Base-by-base conservation (phyloP, 2,113 vertebrate genomes). In the Neotoma lepida region DNA sequence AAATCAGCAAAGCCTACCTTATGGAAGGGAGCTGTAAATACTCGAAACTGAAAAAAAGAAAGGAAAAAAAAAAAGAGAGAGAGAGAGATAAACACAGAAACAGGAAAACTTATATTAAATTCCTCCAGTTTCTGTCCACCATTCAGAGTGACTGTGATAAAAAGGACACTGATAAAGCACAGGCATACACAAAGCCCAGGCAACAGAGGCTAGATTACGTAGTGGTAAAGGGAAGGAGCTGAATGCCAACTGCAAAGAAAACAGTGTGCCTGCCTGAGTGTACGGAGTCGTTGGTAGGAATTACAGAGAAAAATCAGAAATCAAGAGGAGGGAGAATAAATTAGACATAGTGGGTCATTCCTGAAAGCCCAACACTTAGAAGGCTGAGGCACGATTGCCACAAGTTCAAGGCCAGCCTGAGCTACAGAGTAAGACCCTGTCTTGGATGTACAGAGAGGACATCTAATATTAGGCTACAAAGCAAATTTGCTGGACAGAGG, bases 1-100 rank as follows among this genome's bases (percentile, higher is more conserved):
- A 99, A 99, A 98, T 99, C 99, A 96, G 99, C 99, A 8, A 99
- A 99, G 97, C 99, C 99, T 96, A 99, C 99, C 20, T 99, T 99
- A 98, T 99, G 99, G 98, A 99, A 99, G 22, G 99, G 99, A 86
- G 99, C 99, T 1, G 99, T 99, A 98, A 99, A 99, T 73, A 99
- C 99, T 33, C 99, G 99, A 93, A 99, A 99, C 99, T 99, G 98
- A 28, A 89, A 56, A 89, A 92, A 61, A 49, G 78, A 63, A 46
- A 77, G 78, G 74, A 89, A 39, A 1, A 14, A 39, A 4, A 9
- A 94, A 87, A 89, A 90, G 54, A 49, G 77, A 64, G n/a, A 77
- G 78, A 77, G 88, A 68, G 24, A 22, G 58, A 24, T 4, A 94
- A 96, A 88, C 44, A 96, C 0, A 96, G 89, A 97, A 93, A 89